A percentile compares a stretch with the other conserved stretches of the same genome.
Evolutionary conservation across 1,140 invertebrate genomes (phyloP).

Genomic region (Panulirus ornatus): DNA sequence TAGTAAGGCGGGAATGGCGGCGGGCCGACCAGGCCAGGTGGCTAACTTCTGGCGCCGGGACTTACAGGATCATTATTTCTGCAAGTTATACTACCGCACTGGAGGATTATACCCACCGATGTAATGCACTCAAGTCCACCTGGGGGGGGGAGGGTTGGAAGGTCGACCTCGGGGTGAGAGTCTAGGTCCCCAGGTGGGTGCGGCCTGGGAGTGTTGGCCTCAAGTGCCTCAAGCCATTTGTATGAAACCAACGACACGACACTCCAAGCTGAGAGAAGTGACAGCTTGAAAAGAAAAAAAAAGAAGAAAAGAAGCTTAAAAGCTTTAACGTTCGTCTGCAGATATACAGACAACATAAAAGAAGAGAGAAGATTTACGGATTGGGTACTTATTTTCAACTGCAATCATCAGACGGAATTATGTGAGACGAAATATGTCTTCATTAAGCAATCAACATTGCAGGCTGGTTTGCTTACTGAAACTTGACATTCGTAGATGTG

Average conservation of each 20-base stretch:
- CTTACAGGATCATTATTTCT: not conserved
- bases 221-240: too few relatives aligned
- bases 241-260: too few relatives aligned
- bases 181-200: not conserved
- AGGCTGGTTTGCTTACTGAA: too few relatives aligned
- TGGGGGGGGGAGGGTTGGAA: not conserved
- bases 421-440: too few relatives aligned
- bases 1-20: not conserved
- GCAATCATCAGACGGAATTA: too few relatives aligned
- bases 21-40: not conserved
- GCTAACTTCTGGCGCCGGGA: slow-evolving; percentile 18
- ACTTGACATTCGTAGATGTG: too few relatives aligned
- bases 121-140: not conserved
- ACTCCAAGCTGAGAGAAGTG: too few relatives aligned
- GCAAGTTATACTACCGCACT: not conserved
- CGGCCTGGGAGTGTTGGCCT: not conserved
- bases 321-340: too few relatives aligned
- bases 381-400: too few relatives aligned
- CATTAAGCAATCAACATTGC: too few relatives aligned
- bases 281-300: too few relatives aligned
- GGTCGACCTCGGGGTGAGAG: not conserved
- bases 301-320: not conserved
- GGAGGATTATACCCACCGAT: not conserved
- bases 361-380: not conserved
- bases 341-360: too few relatives aligned